phyloP scores from a whole-genome alignment of 2,888 invertebrate genomes.

The Fragum fragum region DNA sequence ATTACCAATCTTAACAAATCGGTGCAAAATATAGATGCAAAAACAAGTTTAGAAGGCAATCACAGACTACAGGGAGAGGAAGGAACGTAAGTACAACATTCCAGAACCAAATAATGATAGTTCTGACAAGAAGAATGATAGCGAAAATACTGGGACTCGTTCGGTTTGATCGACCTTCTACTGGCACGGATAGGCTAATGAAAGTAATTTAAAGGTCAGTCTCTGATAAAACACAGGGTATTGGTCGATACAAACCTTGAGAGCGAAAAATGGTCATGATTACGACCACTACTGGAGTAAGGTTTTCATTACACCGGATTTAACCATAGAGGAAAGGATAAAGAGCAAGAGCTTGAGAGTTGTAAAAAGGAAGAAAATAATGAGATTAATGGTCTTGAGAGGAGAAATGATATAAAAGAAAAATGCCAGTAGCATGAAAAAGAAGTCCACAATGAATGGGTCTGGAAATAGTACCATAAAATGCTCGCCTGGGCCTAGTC shows the following conservation, averaged over 20 bases:
- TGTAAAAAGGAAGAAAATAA: constrained; percentile 13
- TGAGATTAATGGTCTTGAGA: not conserved
- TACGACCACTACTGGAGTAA: constrained; percentile 20
- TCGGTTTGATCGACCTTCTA: not conserved
- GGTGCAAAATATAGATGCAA: not conserved
- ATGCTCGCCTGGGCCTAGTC: not conserved
- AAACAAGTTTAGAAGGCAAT: constrained; percentile 30
- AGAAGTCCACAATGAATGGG: not conserved
- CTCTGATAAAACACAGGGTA: constrained; percentile 11
- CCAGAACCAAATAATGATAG: constrained; percentile 12
- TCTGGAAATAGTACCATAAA: not conserved
- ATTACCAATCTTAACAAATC: not conserved
- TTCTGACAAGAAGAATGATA: not conserved
- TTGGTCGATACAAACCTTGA: constrained; percentile 12
- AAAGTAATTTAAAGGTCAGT: constrained; percentile 11
- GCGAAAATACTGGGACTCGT: not conserved
- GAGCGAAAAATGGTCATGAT: constrained; percentile 1
- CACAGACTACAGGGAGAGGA: constrained; percentile 22
- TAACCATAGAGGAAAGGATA: constrained; percentile 17
- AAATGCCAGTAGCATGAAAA: not conserved
- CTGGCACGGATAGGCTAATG: constrained; percentile 2
- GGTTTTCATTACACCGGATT: constrained; percentile 33
- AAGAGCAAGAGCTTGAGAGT: constrained; percentile 29
- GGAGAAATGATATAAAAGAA: constrained; percentile 29
- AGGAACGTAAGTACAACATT: constrained; percentile 36